phyloP scores from a whole-genome alignment of 2,888 invertebrate species.

The Dastarcus helophoroides region DNA sequence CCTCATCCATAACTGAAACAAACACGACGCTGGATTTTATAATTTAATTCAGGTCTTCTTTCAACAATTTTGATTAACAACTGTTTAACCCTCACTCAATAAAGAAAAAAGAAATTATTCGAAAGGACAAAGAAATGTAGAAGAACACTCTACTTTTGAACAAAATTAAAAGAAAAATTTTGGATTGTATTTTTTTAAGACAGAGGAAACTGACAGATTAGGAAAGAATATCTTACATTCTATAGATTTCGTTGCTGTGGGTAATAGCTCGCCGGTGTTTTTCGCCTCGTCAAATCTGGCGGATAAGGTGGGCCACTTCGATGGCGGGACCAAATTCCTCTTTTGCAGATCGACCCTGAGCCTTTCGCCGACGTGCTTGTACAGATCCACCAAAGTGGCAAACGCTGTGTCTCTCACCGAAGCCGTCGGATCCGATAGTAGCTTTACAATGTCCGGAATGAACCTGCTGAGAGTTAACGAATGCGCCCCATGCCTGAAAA shows the following conservation, averaged over 20 bases:
- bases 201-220: too few relatives aligned
- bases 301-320: conserved; percentile 58
- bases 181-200: too few relatives aligned
- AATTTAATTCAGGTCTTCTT: too few relatives aligned
- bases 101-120: too few relatives aligned
- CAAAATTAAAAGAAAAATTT: too few relatives aligned
- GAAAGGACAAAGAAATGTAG: too few relatives aligned
- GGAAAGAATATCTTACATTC: conserved; percentile 25
- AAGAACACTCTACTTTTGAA: too few relatives aligned
- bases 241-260: conserved; percentile 46
- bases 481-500: conserved; percentile 69
- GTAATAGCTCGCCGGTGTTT: conserved; percentile 65
- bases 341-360: conserved; percentile 70
- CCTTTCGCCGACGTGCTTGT: conserved; percentile 86
- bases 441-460: conserved; percentile 69
- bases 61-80: too few relatives aligned
- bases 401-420: conserved; percentile 81
- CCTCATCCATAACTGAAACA: conserved; percentile 31
- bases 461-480: conserved; percentile 71
- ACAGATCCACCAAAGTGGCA: conserved; percentile 77
- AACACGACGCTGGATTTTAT: too few relatives aligned
- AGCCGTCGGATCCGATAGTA: conserved; percentile 77
- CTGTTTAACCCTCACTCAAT: too few relatives aligned
- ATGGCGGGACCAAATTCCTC: conserved; percentile 66
- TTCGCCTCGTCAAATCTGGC: conserved; percentile 80